Percentiles rank a stretch among this genome's conserved stretches.
phyloP scores from a whole-genome alignment of 2,888 invertebrate species.

The Formica aserva region DNA sequence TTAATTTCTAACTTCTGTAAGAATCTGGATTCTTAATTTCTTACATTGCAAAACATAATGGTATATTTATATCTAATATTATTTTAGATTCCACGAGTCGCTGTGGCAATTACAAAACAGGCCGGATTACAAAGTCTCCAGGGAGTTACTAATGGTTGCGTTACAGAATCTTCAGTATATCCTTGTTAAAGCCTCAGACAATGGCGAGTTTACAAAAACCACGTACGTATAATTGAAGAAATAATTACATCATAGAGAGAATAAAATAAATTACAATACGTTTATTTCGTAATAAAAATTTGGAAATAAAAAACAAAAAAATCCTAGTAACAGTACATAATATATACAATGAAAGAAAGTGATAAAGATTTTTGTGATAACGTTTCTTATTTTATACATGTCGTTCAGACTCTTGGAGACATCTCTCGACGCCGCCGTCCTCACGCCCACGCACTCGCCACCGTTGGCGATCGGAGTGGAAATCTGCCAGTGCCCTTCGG shows the following conservation, averaged over 20 bases:
- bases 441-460: conserved; percentile 89
- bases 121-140: conserved; percentile 88
- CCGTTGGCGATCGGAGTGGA: conserved; percentile 94
- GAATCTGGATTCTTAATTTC: background rate
- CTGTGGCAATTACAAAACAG: conserved; percentile 91
- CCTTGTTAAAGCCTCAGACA: conserved; percentile 91
- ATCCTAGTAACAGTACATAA: background rate
- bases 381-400: background rate
- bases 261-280: background rate
- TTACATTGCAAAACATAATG: background rate
- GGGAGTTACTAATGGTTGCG: conserved; percentile 95
- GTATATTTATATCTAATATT: background rate
- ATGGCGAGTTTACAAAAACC: conserved; percentile 88
- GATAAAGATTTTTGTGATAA: background rate
- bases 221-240: conserved; percentile 85
- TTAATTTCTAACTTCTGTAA: background rate
- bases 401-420: conserved; percentile 90
- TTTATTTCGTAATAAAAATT: background rate
- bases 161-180: conserved; percentile 94
- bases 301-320: background rate
- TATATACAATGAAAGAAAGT: background rate
- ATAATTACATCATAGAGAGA: background rate
- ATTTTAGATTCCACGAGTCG: conserved; percentile 89
- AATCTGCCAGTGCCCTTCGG: conserved; percentile 93
- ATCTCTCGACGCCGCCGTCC: conserved; percentile 93